Conservation (phyloP, 2,113 vertebrate species). For the Diadophis punctatus region DNA sequence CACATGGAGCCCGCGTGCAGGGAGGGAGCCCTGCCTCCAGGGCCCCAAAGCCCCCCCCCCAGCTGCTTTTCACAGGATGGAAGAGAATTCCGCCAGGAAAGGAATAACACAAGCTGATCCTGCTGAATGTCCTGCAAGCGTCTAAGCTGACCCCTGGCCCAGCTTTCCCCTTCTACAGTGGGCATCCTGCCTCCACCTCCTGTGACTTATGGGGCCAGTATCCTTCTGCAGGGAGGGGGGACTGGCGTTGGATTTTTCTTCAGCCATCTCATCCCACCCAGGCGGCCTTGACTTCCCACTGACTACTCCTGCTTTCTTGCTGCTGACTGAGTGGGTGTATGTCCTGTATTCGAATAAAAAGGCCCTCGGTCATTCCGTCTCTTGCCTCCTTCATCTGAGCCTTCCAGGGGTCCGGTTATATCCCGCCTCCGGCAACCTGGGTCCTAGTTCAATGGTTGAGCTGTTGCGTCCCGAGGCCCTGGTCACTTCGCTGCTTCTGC, state of each 20-base stretch:
- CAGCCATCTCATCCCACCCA: not conserved
- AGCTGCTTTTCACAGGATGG: not conserved
- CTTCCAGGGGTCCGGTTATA: not conserved
- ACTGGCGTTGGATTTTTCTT: not conserved
- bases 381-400: not conserved
- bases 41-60: not conserved
- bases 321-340: not conserved
- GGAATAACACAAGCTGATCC: not conserved
- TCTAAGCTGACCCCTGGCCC: not conserved
- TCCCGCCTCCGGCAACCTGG: rapidly evolving
- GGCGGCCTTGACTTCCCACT: not conserved
- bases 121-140: not conserved
- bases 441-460: not conserved
- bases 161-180: not conserved
- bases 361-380: not conserved
- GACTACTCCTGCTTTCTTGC: not conserved
- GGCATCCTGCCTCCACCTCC: not conserved
- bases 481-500: not conserved
- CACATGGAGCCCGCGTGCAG: not conserved
- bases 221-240: not conserved
- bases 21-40: not conserved
- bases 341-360: not conserved
- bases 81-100: not conserved
- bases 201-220: not conserved
- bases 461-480: not conserved